Conservation (phyloP, 2,113 vertebrate species). For the Ceyx melanurus region DNA sequence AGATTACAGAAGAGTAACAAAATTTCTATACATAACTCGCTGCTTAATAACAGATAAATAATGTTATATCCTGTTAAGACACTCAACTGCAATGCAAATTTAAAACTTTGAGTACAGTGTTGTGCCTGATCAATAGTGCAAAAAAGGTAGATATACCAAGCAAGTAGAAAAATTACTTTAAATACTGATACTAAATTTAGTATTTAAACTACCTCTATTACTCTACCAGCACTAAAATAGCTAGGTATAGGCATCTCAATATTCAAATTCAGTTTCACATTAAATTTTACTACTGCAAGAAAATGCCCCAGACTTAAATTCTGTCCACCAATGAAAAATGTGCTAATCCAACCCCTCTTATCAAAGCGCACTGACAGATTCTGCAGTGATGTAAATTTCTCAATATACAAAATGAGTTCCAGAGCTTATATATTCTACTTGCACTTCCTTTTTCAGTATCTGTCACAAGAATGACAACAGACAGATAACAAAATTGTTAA, state of each 20-base stretch:
- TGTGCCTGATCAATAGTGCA: neutral
- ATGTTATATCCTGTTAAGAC: neutral
- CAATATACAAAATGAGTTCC: neutral
- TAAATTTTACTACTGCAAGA: neutral
- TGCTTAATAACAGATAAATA: neutral
- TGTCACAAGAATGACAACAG: neutral
- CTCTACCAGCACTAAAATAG: neutral
- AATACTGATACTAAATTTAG: neutral
- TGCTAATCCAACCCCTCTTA: neutral
- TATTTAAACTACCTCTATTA: neutral
- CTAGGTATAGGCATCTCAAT: neutral
- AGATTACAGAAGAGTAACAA: neutral
- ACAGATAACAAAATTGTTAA: neutral
- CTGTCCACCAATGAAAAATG: neutral
- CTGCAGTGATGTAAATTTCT: neutral
- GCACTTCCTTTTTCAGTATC: neutral
- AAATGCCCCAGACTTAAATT: neutral
- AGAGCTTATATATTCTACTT: neutral
- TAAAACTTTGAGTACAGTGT: neutral
- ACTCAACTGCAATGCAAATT: neutral
- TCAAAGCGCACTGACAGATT: neutral
- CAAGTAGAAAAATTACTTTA: neutral
- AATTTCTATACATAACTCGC: neutral
- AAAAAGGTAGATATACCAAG: neutral
- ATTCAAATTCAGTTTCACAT: neutral